Evolutionary conservation across 2,888 invertebrate species (phyloP).

Genomic region (Nowickia ferox): DNA sequence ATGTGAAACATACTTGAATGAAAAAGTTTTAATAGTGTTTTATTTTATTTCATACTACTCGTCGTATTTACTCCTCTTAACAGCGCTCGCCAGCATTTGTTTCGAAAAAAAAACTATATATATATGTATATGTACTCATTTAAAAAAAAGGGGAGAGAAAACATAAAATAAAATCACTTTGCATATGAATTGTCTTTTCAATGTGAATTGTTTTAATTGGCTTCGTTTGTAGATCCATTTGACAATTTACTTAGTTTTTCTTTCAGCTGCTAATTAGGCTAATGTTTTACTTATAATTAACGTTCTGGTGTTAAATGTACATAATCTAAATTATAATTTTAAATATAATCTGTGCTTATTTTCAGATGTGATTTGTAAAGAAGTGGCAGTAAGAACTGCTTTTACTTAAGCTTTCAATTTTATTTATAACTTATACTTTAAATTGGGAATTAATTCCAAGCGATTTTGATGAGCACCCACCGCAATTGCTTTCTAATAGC

Average conservation of each 20-base stretch:
- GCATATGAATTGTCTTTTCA: background rate
- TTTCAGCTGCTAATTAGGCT: conserved; percentile 18
- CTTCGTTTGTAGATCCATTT: background rate
- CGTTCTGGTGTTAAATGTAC: background rate
- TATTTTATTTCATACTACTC: background rate
- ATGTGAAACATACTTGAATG: background rate
- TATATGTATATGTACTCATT: background rate
- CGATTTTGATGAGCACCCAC: no score
- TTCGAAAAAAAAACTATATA: background rate
- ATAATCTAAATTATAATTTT: no score
- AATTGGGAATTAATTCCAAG: no score
- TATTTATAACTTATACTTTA: no score
- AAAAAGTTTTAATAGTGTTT: conserved; percentile 26
- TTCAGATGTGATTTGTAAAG: no score
- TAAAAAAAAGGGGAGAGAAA: background rate
- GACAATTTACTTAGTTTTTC: conserved; percentile 4
- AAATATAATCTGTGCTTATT: no score
- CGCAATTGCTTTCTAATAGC: no score
- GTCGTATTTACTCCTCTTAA: background rate
- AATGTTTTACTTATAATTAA: background rate
- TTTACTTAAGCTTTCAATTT: no score
- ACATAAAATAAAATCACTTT: conserved; percentile 9
- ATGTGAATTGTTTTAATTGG: conserved; percentile 34
- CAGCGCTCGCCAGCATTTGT: background rate
- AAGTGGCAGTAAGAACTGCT: no score